Conservation (phyloP, 2,888 invertebrate species). For the Achlya flavicornis region DNA sequence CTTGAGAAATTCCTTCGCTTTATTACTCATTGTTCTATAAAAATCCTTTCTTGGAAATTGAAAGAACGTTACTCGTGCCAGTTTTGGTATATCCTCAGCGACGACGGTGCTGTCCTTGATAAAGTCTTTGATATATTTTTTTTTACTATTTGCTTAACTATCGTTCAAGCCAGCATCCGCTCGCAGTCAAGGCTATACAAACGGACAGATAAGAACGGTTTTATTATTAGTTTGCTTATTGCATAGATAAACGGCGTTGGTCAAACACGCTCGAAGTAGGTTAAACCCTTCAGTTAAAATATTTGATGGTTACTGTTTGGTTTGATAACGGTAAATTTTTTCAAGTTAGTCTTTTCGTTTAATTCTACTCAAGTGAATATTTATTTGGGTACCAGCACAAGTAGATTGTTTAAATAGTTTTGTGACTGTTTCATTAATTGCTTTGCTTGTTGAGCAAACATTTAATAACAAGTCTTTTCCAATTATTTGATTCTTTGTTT, state of each 20-base stretch:
- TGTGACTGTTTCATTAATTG: slow-evolving; percentile 1
- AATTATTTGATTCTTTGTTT: neutral
- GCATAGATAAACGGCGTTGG: slow-evolving; percentile 53
- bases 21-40: slow-evolving; percentile 31
- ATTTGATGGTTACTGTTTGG: slow-evolving; percentile 45
- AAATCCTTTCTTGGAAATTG: slow-evolving; percentile 20
- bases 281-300: slow-evolving; percentile 59
- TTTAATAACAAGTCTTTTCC: neutral
- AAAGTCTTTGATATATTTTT: slow-evolving; percentile 27
- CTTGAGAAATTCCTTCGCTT: slow-evolving; percentile 53
- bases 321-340: slow-evolving; percentile 34
- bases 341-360: slow-evolving; percentile 12
- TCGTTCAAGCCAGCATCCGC: slow-evolving; percentile 61
- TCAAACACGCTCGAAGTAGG: slow-evolving; percentile 60
- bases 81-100: slow-evolving; percentile 14
- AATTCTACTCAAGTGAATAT: slow-evolving; percentile 19
- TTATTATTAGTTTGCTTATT: slow-evolving; percentile 51
- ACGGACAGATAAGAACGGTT: slow-evolving; percentile 58
- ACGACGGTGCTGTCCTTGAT: slow-evolving; percentile 1
- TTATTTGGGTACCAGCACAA: slow-evolving; percentile 25
- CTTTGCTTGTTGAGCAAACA: neutral
- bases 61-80: slow-evolving; percentile 24
- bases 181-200: slow-evolving; percentile 63
- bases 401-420: neutral
- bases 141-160: slow-evolving; percentile 47